A percentile compares a stretch with the other conserved stretches of the same genome.
Conservation (phyloP, 2,797 vertebrate genomes). For the Lophotriccus pileatus region DNA sequence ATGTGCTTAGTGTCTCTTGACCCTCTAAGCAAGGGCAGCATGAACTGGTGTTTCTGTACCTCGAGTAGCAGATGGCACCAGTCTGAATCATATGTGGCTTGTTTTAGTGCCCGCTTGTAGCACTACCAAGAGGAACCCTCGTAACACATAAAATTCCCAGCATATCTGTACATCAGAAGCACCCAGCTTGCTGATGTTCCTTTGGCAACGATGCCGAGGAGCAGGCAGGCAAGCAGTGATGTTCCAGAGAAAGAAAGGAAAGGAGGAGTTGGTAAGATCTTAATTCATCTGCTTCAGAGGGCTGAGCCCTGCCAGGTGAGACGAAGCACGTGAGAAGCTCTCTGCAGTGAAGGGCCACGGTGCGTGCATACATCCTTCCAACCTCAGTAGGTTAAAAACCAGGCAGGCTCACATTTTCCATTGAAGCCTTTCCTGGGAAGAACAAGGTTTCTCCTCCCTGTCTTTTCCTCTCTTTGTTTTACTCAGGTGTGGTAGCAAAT, state of each 20-base stretch:
- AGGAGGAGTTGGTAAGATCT: neutral
- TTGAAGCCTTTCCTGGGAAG: neutral
- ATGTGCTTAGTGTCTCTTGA: neutral
- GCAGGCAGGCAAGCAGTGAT: neutral
- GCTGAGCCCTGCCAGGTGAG: neutral
- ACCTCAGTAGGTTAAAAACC: neutral
- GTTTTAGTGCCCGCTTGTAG: neutral
- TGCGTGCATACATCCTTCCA: accelerated
- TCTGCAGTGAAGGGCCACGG: accelerated
- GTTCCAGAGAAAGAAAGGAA: neutral
- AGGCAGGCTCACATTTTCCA: neutral
- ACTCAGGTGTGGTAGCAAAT: neutral
- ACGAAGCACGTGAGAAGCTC: neutral
- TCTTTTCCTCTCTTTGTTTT: neutral
- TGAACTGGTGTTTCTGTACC: neutral
- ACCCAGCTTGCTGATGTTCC: neutral
- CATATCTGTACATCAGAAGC: neutral
- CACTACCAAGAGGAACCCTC: neutral
- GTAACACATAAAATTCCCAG: neutral
- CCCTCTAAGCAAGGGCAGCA: neutral
- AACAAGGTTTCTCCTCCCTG: neutral
- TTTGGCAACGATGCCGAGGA: neutral
- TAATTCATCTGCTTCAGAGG: neutral
- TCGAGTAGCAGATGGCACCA: neutral
- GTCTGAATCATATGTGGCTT: neutral